These are phyloP conservation scores for Rhamnusium bicolor DNA, from an alignment of 2,888 invertebrate genomes.

Conservation along the genomic window DNA sequence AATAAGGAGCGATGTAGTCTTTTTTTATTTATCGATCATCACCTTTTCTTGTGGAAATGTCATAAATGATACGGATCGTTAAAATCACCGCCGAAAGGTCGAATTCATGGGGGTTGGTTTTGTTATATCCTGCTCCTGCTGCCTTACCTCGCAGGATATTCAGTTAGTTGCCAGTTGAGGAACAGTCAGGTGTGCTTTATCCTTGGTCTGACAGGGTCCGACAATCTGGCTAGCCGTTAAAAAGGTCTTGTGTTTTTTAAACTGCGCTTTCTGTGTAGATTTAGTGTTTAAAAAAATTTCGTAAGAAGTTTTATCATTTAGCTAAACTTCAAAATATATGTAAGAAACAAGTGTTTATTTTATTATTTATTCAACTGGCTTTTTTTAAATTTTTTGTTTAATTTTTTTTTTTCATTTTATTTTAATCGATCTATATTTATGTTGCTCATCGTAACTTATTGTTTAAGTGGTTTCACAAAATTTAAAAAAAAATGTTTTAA, in stretches of 20 bases:
- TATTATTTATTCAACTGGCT: too few relatives aligned
- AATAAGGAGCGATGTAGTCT: slow-evolving; percentile 17
- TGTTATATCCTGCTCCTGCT: slow-evolving; percentile 6
- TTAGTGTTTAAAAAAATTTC: not conserved
- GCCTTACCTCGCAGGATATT: slow-evolving; percentile 13
- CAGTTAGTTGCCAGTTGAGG: slow-evolving; percentile 24
- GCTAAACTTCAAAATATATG: too few relatives aligned
- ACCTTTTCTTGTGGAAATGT: slow-evolving; percentile 63
- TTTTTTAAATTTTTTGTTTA: too few relatives aligned
- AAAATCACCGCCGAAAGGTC: slow-evolving; percentile 63
- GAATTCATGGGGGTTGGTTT: slow-evolving; percentile 43
- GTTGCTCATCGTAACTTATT: too few relatives aligned
- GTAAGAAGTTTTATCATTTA: too few relatives aligned
- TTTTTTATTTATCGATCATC: slow-evolving; percentile 58
- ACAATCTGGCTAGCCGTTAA: slow-evolving; percentile 14
- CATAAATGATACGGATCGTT: slow-evolving; percentile 65
- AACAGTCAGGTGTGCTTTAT: slow-evolving; percentile 25
- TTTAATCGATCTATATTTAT: too few relatives aligned
- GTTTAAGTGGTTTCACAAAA: too few relatives aligned
- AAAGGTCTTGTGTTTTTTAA: slow-evolving; percentile 10
- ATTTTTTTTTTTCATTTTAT: too few relatives aligned
- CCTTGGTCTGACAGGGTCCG: slow-evolving; percentile 16
- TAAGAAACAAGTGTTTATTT: too few relatives aligned
- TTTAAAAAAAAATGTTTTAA: too few relatives aligned
- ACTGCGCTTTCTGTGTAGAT: not conserved